A percentile compares a stretch with the other conserved stretches of the same genome.
Conservation (phyloP, 2,797 vertebrate species). For the Tinamus major region DNA sequence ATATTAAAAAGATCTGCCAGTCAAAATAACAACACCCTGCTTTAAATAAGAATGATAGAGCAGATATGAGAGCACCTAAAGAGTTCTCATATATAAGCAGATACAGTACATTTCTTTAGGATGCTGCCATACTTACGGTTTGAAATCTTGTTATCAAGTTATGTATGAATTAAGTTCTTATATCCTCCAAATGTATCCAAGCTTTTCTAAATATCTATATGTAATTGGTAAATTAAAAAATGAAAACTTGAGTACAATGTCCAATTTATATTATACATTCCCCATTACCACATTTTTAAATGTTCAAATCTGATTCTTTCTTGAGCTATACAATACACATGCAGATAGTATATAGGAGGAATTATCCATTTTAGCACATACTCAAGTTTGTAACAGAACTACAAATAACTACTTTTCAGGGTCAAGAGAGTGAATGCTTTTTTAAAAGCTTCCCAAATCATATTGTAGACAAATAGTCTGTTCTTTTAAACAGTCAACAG, state of each 20-base stretch:
- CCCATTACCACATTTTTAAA: rapidly evolving
- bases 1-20: background rate
- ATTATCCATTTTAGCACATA: background rate
- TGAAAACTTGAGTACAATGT: background rate
- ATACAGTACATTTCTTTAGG: background rate
- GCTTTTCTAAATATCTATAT: background rate
- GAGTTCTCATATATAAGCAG: background rate
- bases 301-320: background rate
- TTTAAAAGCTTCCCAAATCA: background rate
- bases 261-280: background rate
- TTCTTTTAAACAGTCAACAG: too few relatives aligned
- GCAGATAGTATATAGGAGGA: background rate
- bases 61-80: background rate
- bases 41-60: background rate
- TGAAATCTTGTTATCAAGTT: background rate
- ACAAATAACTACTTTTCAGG: background rate
- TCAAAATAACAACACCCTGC: background rate
- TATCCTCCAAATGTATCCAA: background rate
- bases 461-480: background rate
- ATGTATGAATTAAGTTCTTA: background rate
- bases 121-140: background rate
- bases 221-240: background rate
- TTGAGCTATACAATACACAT: background rate
- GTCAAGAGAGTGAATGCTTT: background rate
- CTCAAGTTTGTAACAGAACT: background rate